Evolutionary conservation across 2,797 vertebrate genomes (phyloP).

Genomic region (Urocyon cinereoargenteus): DNA sequence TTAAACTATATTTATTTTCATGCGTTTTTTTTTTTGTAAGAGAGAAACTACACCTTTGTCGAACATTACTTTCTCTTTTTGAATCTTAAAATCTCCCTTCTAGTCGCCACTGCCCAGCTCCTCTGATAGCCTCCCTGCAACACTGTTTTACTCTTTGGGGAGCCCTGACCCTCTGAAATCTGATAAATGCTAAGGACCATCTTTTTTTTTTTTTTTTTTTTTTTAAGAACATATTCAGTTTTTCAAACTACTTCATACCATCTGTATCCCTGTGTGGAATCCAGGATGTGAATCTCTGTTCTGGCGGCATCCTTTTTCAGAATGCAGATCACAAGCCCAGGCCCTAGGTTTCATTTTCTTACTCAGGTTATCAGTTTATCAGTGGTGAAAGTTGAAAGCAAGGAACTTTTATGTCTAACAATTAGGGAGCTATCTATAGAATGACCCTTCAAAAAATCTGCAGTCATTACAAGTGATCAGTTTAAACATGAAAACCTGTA

Average conservation of each 20-base stretch:
- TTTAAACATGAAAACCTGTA: constrained; percentile 8
- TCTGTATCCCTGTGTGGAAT: not conserved
- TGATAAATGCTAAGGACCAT: not conserved
- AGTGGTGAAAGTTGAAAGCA: constrained; percentile 38
- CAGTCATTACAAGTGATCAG: not conserved
- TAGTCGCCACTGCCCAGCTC: not conserved
- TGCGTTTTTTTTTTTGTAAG: not conserved
- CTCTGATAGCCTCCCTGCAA: not conserved
- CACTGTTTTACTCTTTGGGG: not conserved
- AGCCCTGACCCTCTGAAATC: not conserved
- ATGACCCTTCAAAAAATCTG: constrained; percentile 3
- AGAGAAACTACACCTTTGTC: not conserved
- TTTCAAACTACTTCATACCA: not conserved
- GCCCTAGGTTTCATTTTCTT: constrained; percentile 1
- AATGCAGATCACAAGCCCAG: not conserved
- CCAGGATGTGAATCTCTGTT: not conserved
- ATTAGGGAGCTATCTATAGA: constrained; percentile 28
- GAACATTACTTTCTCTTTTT: constrained; percentile 8
- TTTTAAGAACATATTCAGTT: not conserved
- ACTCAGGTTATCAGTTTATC: not conserved
- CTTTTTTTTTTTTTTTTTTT: not conserved
- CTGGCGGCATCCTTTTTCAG: not conserved
- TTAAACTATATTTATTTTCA: constrained; percentile 37
- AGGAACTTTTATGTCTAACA: not conserved
- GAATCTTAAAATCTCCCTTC: constrained; percentile 18